Percentiles rank a stretch among this genome's conserved stretches.
Conservation (phyloP, 2,888 invertebrate genomes). For the Epistrophella euchroma region DNA sequence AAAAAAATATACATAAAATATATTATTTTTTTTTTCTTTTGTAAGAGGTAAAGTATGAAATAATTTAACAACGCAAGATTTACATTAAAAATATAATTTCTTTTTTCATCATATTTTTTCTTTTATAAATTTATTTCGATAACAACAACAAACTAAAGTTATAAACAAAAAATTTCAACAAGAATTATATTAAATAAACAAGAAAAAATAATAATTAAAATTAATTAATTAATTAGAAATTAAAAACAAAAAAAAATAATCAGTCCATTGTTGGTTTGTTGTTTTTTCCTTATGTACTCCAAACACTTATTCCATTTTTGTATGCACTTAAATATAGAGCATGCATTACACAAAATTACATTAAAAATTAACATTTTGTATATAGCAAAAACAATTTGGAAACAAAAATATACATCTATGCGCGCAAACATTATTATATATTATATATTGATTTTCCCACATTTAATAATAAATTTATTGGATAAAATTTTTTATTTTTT, state of each 20-base stretch:
- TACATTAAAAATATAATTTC: slow-evolving; percentile 32
- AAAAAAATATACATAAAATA: slow-evolving; percentile 14
- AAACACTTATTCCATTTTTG: slow-evolving; percentile 34
- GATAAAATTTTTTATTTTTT: slow-evolving; percentile 22
- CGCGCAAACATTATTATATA: slow-evolving; percentile 45
- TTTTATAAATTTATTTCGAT: slow-evolving; percentile 43
- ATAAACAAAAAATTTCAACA: slow-evolving; percentile 58
- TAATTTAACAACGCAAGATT: slow-evolving; percentile 64
- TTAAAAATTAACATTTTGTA: slow-evolving; percentile 56
- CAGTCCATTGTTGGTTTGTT: slow-evolving; percentile 70
- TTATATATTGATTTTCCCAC: slow-evolving; percentile 46
- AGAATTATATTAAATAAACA: slow-evolving; percentile 70
- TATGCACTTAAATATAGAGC: slow-evolving; percentile 33
- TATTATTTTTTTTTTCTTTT: slow-evolving; percentile 8
- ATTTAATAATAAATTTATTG: slow-evolving; percentile 59
- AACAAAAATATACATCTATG: slow-evolving; percentile 57
- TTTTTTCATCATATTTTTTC: slow-evolving; percentile 20
- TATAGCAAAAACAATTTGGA: slow-evolving; percentile 42
- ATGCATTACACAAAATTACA: slow-evolving; percentile 54
- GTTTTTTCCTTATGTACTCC: slow-evolving; percentile 56
- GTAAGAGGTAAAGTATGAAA: slow-evolving; percentile 37
- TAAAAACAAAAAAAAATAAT: slow-evolving; percentile 64
- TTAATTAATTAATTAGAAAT: slow-evolving; percentile 66
- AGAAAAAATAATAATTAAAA: slow-evolving; percentile 56
- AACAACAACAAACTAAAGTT: slow-evolving; percentile 60